phyloP scores from a whole-genome alignment of 37 sponge, comb jelly and placozoan genomes.

The Axinella damicornis region DNA sequence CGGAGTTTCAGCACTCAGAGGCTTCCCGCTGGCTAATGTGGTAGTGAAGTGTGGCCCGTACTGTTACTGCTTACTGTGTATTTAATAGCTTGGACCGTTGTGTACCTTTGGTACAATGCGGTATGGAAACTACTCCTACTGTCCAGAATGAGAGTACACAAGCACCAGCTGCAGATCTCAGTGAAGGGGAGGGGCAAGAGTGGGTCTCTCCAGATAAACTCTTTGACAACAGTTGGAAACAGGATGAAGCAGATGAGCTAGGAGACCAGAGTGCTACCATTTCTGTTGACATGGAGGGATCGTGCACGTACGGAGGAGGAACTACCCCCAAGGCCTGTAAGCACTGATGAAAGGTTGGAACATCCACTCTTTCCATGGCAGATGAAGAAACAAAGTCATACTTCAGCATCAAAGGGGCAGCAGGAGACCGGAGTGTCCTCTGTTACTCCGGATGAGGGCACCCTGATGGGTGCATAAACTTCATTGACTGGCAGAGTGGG shows the following conservation, averaged over 20 bases:
- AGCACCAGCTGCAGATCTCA: no score
- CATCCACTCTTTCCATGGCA: slow-evolving; percentile 55
- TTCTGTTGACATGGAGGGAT: no score
- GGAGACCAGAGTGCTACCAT: no score
- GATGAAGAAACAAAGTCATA: neutral
- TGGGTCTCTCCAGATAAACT: neutral
- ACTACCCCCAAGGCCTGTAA: neutral
- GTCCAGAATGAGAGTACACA: neutral
- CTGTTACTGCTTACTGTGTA: no score
- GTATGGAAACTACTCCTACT: neutral
- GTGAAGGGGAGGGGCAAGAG: neutral
- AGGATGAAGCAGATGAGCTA: neutral
- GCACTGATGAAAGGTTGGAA: slow-evolving; percentile 19
- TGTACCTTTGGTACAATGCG: neutral
- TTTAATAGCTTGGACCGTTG: slow-evolving; percentile 13
- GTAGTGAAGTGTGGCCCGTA: neutral
- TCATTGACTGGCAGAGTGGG: neutral
- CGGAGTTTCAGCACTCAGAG: no score
- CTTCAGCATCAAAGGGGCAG: neutral
- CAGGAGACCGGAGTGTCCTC: neutral
- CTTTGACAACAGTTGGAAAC: neutral
- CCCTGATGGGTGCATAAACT: neutral
- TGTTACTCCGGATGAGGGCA: no score
- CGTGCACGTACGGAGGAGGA: no score
- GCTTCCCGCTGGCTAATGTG: no score